phyloP scores from a whole-genome alignment of 2,797 vertebrate genomes.

The Eulemur mongoz region DNA sequence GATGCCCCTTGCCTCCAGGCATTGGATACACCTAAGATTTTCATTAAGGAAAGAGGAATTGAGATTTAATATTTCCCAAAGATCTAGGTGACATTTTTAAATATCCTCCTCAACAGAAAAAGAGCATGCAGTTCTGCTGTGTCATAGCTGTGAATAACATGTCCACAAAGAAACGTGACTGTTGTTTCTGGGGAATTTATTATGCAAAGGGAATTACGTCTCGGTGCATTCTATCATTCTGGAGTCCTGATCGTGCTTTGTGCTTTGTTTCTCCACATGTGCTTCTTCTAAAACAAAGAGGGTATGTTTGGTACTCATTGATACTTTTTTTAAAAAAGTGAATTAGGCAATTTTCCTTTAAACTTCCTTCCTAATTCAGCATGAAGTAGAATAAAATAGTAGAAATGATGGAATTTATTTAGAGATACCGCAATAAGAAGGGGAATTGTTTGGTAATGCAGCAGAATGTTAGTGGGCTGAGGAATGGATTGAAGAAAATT shows the following conservation, averaged over 20 bases:
- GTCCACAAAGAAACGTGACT: neutral
- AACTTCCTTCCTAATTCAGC: conserved; percentile 63
- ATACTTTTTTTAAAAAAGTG: neutral
- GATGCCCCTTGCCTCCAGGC: neutral
- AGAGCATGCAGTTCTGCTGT: neutral
- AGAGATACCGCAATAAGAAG: conserved; percentile 46
- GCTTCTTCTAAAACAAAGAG: neutral
- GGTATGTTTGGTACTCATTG: neutral
- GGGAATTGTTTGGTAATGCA: conserved; percentile 48
- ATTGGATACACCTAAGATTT: neutral
- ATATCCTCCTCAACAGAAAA: neutral
- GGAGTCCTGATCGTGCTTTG: neutral
- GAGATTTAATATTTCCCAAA: neutral
- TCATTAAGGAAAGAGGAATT: neutral
- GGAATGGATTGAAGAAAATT: conserved; percentile 25
- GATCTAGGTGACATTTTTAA: neutral
- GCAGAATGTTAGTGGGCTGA: conserved; percentile 6
- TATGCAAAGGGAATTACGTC: neutral
- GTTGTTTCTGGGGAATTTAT: neutral
- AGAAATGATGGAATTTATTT: conserved; percentile 38
- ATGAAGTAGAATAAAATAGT: conserved; percentile 58
- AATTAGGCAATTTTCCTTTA: conserved; percentile 55
- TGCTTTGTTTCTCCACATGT: neutral
- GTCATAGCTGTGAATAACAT: neutral
- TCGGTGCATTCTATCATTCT: neutral